Evolutionary conservation across 2,113 vertebrate genomes (phyloP).

Genomic region (Kryptolebias marmoratus): DNA sequence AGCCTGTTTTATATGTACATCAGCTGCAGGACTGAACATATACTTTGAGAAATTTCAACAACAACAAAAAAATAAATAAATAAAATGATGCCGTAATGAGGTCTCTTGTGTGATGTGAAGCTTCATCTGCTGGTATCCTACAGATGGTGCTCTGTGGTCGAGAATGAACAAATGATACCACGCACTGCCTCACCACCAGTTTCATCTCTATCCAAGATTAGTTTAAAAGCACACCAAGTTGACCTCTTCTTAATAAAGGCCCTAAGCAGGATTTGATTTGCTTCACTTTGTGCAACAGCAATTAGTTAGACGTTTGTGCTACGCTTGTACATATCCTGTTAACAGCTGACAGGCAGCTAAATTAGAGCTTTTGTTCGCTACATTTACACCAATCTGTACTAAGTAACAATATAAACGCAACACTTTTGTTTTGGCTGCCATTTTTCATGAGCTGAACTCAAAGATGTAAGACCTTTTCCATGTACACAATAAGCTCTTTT

Average conservation of each 20-base stretch:
- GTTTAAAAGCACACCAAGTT: slow-evolving; percentile 35
- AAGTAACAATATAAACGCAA: too few species aligned
- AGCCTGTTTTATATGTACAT: slow-evolving; percentile 26
- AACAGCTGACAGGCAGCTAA: neutral
- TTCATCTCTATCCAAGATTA: slow-evolving; percentile 49
- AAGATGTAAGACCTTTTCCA: too few species aligned
- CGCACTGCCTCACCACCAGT: slow-evolving; percentile 29
- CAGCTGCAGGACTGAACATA: neutral
- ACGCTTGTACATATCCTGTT: slow-evolving; percentile 11
- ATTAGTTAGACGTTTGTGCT: slow-evolving; percentile 49
- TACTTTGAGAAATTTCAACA: slow-evolving; percentile 17
- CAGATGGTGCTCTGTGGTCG: slow-evolving; percentile 36
- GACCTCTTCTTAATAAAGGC: slow-evolving; percentile 49
- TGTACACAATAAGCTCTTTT: too few species aligned
- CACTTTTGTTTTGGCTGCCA: too few species aligned
- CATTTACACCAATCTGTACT: neutral
- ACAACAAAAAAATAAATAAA: neutral
- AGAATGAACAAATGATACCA: slow-evolving; percentile 46
- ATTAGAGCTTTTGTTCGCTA: slow-evolving; percentile 21
- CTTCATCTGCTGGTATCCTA: slow-evolving; percentile 36
- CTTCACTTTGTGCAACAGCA: slow-evolving; percentile 54
- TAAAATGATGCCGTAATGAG: slow-evolving; percentile 21
- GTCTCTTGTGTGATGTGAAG: slow-evolving; percentile 20
- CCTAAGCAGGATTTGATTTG: slow-evolving; percentile 46
- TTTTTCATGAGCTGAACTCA: too few species aligned